Evolutionary conservation across 2,113 vertebrate genomes (phyloP), one percentile per base, ranked within the genome.

Genomic region (Sarotherodon lohbergeri): DNA sequence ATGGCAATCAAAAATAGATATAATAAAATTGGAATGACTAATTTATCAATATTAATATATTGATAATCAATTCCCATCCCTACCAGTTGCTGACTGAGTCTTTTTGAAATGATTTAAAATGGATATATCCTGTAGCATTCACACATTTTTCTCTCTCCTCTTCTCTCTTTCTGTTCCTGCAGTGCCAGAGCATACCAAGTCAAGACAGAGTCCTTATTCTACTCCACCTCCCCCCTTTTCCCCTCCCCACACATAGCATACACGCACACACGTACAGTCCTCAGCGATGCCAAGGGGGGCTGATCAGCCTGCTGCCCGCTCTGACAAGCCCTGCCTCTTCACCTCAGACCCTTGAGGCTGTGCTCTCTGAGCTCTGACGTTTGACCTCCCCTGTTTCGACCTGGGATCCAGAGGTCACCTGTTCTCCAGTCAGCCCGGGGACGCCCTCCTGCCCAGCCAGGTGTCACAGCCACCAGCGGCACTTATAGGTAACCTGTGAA

Each of bases 261-360:
- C 19, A 84, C 48, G 32, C 84, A 86, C 57, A 88, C 96, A 96
- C 96, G 95, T 95, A 96, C 95, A 94, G 96, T 97, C 97, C 90
- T 96, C 96, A 98, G 98, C 98, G 95, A 99, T 99, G 98, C 98
- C 98, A 98, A 98, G 96, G 95, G 97, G 96, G 97, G 97, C 97
- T 88, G 96, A 96, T 96, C 97, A 97, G 96, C 92, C 97, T 97
- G 93, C 96, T 97, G 97, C 96, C 97, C 96, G 91, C 97, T 98
- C 94, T 97, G 96, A 91, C 95, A 98, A 97, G 97, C 97, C 91
- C 97, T 96, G 82, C 97, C 97, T 83, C 97, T 96, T 95, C 97
- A 97, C 95, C 96, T 96, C 95, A 96, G 96, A 95, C 96, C 97
- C 96, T 97, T 98, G 94, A 97, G 97, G 96, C 97, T 97, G 88